Percentiles rank a stretch among this genome's conserved stretches.
Conservation (phyloP, 2,888 invertebrate genomes). For the Ceriagrion tenellum region DNA sequence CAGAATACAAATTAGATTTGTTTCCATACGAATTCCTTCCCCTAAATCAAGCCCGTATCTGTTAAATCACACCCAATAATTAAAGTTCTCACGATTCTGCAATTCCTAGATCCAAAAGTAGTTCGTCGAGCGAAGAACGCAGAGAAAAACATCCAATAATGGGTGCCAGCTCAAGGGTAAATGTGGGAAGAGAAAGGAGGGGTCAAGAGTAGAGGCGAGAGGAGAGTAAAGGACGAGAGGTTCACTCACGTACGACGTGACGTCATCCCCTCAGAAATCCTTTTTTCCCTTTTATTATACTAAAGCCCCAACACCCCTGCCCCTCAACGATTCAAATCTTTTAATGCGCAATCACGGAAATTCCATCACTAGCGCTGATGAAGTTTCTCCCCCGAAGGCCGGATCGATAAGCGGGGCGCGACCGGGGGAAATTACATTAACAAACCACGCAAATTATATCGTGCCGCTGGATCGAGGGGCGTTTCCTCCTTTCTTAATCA, state of each 20-base stretch:
- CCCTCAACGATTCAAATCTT: neutral
- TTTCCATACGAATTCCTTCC: no score
- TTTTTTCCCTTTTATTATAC: no score
- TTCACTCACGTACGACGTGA: conserved; percentile 1
- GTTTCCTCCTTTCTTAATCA: conserved; percentile 28
- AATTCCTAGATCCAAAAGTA: no score
- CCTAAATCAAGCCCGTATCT: no score
- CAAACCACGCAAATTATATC: conserved; percentile 36
- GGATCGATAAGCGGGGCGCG: conserved; percentile 28
- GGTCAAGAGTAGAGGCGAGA: neutral
- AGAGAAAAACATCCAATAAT: no score
- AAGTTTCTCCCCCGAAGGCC: neutral
- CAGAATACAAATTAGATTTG: no score
- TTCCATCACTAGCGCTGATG: conserved; percentile 33
- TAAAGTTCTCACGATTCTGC: no score
- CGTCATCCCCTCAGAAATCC: neutral
- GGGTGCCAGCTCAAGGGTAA: no score
- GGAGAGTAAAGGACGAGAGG: neutral
- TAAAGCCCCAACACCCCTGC: neutral
- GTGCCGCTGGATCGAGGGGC: neutral
- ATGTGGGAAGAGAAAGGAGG: neutral
- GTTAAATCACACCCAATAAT: no score
- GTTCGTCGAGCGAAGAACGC: no score
- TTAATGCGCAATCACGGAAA: conserved; percentile 36
- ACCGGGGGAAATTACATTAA: conserved; percentile 16